Evolutionary conservation across 1,140 invertebrate species (phyloP).

Genomic region (Heterodera carotae): DNA sequence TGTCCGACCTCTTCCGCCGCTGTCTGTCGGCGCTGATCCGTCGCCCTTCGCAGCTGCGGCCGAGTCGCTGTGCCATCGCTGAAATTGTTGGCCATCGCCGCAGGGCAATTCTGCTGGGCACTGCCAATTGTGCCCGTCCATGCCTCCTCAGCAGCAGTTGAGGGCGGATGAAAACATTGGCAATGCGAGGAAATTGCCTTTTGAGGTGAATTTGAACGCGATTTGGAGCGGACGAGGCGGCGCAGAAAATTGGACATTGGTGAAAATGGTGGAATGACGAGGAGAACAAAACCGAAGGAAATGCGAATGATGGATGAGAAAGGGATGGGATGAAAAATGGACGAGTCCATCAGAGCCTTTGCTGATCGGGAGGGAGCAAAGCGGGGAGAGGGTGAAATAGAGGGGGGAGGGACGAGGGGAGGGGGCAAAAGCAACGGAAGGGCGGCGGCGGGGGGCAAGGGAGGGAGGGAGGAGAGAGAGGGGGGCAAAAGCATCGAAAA

Average conservation of each 20-base stretch:
- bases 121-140: background rate
- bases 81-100: background rate
- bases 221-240: slow-evolving; percentile 43
- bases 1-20: background rate
- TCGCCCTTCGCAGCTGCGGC: background rate
- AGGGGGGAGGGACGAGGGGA: background rate
- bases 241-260: slow-evolving; percentile 46
- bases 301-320: slow-evolving; percentile 13
- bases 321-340: background rate
- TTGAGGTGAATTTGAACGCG: slow-evolving; percentile 46
- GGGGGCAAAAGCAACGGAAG: slow-evolving; percentile 1
- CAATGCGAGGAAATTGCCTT: slow-evolving; percentile 14
- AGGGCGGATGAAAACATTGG: background rate
- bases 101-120: background rate
- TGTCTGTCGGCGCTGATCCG: background rate
- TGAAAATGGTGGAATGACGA: background rate
- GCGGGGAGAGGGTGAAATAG: background rate
- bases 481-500: background rate
- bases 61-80: no score
- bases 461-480: no score
- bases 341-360: no score
- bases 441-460: background rate
- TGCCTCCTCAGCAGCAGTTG: background rate
- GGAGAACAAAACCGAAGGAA: background rate
- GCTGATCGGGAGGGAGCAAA: no score